These are phyloP conservation scores for Eremophila alpestris DNA, from an alignment of 2,797 vertebrate species.

Conservation along the genomic window DNA sequence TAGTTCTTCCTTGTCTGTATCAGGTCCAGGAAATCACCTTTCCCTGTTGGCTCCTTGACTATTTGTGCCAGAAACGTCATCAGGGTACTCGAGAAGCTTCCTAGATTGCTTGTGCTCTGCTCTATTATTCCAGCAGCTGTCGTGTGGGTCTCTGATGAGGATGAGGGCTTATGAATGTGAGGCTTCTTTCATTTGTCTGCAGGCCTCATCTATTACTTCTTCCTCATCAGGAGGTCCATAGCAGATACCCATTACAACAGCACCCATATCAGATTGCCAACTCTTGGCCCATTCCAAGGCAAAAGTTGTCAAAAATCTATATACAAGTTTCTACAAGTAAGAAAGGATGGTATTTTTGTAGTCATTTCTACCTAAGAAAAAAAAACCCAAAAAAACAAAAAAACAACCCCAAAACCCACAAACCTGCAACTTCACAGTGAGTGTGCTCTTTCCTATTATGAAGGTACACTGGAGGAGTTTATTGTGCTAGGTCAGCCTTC, in stretches of 20 bases:
- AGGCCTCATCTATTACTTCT: not conserved
- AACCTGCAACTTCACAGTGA: not conserved
- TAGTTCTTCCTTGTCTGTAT: not conserved
- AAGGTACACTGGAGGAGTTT: not conserved
- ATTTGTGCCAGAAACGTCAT: not conserved
- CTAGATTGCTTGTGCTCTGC: not conserved
- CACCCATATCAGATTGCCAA: not conserved
- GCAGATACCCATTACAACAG: not conserved
- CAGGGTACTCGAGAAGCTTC: not conserved
- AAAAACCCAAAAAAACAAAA: too few relatives aligned
- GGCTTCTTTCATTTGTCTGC: not conserved
- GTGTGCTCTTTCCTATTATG: not conserved
- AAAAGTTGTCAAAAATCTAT: not conserved
- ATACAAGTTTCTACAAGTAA: not conserved
- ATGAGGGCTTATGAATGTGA: not conserved
- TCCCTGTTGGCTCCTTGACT: not conserved
- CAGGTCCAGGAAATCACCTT: not conserved
- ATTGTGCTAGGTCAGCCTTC: not conserved
- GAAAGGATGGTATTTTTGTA: not conserved
- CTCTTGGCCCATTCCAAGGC: not conserved
- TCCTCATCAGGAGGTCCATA: not conserved
- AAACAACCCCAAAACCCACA: not conserved
- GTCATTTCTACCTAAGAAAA: not conserved
- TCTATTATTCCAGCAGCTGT: not conserved
- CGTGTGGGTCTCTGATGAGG: fast-evolving